Conservation (phyloP, 2,797 vertebrate genomes). For the Nannoperca australis region DNA sequence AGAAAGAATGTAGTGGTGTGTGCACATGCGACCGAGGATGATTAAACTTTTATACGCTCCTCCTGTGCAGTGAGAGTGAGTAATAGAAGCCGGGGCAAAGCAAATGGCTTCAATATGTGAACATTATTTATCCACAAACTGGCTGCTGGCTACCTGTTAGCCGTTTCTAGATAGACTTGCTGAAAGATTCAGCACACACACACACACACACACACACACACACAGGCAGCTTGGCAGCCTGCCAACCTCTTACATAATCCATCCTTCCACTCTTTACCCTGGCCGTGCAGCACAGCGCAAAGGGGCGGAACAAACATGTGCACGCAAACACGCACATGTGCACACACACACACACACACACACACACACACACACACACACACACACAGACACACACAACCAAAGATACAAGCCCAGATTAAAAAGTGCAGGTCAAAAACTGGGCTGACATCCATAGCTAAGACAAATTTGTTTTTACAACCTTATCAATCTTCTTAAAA, state of each 20-base stretch:
- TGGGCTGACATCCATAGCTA: conserved; percentile 18
- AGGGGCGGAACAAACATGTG: conserved; percentile 1
- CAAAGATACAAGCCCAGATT: conserved; percentile 46
- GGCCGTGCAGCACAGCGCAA: conserved; percentile 42
- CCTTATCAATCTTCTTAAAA: conserved; percentile 41
- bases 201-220: conserved; percentile 33
- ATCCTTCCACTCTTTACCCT: conserved; percentile 66
- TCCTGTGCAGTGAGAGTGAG: conserved; percentile 71
- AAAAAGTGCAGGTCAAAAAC: conserved; percentile 45
- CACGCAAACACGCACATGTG: neutral
- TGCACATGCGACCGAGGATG: conserved; percentile 56
- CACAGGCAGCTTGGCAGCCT: conserved; percentile 51
- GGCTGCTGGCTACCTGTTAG: conserved; percentile 78
- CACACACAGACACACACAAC: conserved; percentile 10
- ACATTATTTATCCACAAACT: conserved; percentile 74
- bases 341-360: conserved; percentile 18
- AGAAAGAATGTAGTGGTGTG: conserved; percentile 50
- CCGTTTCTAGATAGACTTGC: conserved; percentile 66
- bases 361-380: neutral
- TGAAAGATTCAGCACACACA: conserved; percentile 62
- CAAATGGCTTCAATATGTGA: conserved; percentile 80
- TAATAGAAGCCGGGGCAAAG: conserved; percentile 64
- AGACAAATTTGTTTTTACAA: conserved; percentile 36
- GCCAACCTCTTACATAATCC: conserved; percentile 80
- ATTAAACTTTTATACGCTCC: conserved; percentile 74